Base-by-base conservation (phyloP, 2,797 vertebrate species). In the Hypotaenidia okinawae region DNA sequence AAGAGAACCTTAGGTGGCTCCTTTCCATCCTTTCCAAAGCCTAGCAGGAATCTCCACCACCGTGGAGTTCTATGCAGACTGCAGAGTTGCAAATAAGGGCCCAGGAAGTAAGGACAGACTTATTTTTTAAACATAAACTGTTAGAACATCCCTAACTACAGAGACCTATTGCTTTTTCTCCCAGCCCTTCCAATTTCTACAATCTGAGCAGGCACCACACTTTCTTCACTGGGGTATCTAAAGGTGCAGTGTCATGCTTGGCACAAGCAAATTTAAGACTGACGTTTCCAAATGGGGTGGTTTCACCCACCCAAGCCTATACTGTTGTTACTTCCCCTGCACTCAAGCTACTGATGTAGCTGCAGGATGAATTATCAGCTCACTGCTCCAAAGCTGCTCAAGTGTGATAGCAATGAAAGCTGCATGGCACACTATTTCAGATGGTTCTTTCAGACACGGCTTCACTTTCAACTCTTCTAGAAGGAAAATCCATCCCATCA, bases 361-460 rank as follows among this genome's bases (percentile, higher is more conserved):
- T 78, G 68, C 64, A 73, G 89, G 81, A 57, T 15, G 35, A 55
- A 70, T 96, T 96, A 96, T 87, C 95, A 83, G 92, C 88, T 90
- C 67, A 13, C 63, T 59, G 86, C 75, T 82, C 80, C 57, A 82
- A 89, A 95, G 90, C 93, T 89, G 90, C 84, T 77, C 63, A 6
- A 76, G 77, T 35, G 5, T 5, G 88, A 96, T 77, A 95, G 91
- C 89, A 47, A 33, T 6, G 57, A 39, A 43, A 64, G 80, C 67
- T 79, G 66, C 74, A 4, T 70, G 77, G 28, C 79, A 84, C 82
- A 9, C 28, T 45, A 27, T 51, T 88, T 52, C 57, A 84, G 24
- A 28, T 23, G 11, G 35, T 35, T 66, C 68, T 58, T 77, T 64
- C 52, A 75, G 33, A 87, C 28, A 23, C n/a, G 66, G 2, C 49